phyloP scores from a whole-genome alignment of 2,888 invertebrate species.

The Tinea semifulvella region DNA sequence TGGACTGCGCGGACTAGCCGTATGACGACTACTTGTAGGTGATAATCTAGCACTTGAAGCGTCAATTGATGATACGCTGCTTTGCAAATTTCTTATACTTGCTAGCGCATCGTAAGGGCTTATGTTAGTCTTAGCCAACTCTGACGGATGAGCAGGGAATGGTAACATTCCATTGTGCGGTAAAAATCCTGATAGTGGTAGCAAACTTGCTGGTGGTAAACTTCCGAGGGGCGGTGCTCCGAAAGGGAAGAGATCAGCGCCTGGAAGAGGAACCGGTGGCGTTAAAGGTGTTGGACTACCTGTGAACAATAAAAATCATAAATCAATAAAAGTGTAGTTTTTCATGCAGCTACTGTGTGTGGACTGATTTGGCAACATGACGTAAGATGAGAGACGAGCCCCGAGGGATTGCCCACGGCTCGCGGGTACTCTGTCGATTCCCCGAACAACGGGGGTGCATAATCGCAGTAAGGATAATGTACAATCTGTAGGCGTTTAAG shows the following conservation, averaged over 20 bases:
- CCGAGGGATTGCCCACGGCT: conserved; percentile 44
- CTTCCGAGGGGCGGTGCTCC: conserved; percentile 45
- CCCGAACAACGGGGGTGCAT: conserved; percentile 65
- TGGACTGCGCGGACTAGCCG: conserved; percentile 61
- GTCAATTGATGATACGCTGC: conserved; percentile 53
- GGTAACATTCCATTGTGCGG: conserved; percentile 64
- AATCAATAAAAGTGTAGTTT: conserved; percentile 18
- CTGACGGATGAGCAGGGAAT: conserved; percentile 63
- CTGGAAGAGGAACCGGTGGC: conserved; percentile 46
- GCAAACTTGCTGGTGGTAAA: conserved; percentile 49
- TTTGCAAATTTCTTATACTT: conserved; percentile 42
- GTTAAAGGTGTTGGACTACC: conserved; percentile 51
- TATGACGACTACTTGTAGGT: conserved; percentile 65
- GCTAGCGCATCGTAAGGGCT: conserved; percentile 65
- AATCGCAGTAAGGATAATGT: conserved; percentile 68
- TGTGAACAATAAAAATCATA: conserved; percentile 39
- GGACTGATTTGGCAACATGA: conserved; percentile 49
- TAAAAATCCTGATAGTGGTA: conserved; percentile 67
- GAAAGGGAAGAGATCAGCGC: conserved; percentile 53
- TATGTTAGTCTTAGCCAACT: conserved; percentile 60
- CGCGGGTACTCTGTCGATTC: conserved; percentile 59
- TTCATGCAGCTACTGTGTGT: conserved; percentile 27
- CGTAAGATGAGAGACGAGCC: conserved; percentile 62
- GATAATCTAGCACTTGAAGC: conserved; percentile 59
- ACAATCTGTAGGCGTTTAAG: conserved; percentile 69